phyloP scores from a whole-genome alignment of 2,888 invertebrate species.

The Melieria omissa region DNA sequence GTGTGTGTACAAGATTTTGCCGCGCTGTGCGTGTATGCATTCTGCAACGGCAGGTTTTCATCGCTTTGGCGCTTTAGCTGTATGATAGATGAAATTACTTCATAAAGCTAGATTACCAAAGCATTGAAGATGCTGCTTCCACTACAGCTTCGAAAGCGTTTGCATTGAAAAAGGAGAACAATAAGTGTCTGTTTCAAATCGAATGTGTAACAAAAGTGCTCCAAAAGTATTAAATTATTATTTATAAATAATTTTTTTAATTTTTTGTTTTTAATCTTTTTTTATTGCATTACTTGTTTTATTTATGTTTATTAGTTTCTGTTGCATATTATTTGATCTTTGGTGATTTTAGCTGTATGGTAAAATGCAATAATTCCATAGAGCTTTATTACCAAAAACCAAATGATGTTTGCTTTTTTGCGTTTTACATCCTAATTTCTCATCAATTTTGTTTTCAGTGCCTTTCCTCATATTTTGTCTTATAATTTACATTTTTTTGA shows the following conservation, averaged over 20 bases:
- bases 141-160: slow-evolving; percentile 16
- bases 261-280: slow-evolving; percentile 24
- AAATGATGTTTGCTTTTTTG: slow-evolving; percentile 65
- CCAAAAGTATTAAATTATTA: not conserved
- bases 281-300: slow-evolving; percentile 33
- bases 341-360: slow-evolving; percentile 82
- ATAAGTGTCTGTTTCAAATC: not conserved
- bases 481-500: slow-evolving; percentile 11
- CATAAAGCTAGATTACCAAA: slow-evolving; percentile 98
- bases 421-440: slow-evolving; percentile 31
- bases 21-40: not conserved
- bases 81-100: slow-evolving; percentile 78
- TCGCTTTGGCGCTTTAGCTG: slow-evolving; percentile 92
- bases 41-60: slow-evolving; percentile 68
- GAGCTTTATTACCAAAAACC: slow-evolving; percentile 81
- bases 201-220: not conserved
- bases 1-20: not conserved
- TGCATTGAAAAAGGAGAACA: slow-evolving; percentile 14
- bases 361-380: slow-evolving; percentile 69
- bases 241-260: slow-evolving; percentile 13
- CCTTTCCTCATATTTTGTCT: slow-evolving; percentile 20
- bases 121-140: slow-evolving; percentile 71
- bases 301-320: slow-evolving; percentile 45
- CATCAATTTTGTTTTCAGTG: slow-evolving; percentile 14
- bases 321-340: slow-evolving; percentile 71